A percentile compares a stretch with the other conserved stretches of the same genome.
phyloP scores from a whole-genome alignment of 2,888 invertebrate species.

The Nephrotoma appendiculata region DNA sequence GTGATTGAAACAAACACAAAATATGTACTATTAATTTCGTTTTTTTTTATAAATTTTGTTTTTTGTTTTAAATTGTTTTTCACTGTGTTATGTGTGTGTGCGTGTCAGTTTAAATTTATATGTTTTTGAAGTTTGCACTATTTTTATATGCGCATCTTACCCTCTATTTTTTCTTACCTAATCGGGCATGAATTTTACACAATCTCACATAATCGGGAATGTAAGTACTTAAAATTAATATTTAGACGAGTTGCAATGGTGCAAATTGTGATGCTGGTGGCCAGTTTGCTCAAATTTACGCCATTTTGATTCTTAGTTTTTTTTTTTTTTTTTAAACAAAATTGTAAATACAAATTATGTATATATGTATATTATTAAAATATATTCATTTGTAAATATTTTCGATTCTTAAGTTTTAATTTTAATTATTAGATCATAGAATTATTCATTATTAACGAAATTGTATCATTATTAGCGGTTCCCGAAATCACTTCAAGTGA shows the following conservation, averaged over 20 bases:
- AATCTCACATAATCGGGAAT: not conserved
- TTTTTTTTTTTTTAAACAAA: not conserved
- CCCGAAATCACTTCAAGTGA: conserved; percentile 58
- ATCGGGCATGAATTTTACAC: not conserved
- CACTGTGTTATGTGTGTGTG: not conserved
- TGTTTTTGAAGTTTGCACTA: not conserved
- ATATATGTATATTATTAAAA: not conserved
- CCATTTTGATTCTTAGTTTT: not conserved
- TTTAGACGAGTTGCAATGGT: not conserved
- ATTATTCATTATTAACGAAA: not conserved
- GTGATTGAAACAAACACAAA: not conserved
- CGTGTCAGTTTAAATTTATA: not conserved
- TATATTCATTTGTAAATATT: not conserved
- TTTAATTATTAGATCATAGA: not conserved
- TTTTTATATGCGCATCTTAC: not conserved
- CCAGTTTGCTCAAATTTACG: not conserved
- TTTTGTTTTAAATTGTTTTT: not conserved
- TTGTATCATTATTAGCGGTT: conserved; percentile 35
- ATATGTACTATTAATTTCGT: not conserved
- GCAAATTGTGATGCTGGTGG: not conserved
- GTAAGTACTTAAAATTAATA: not conserved
- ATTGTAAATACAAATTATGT: not conserved
- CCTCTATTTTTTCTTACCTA: not conserved
- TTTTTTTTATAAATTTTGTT: conserved; percentile 4
- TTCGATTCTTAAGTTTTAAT: not conserved